phyloP scores from a whole-genome alignment of 2,113 vertebrate species.

The Pelodiscus sinensis region DNA sequence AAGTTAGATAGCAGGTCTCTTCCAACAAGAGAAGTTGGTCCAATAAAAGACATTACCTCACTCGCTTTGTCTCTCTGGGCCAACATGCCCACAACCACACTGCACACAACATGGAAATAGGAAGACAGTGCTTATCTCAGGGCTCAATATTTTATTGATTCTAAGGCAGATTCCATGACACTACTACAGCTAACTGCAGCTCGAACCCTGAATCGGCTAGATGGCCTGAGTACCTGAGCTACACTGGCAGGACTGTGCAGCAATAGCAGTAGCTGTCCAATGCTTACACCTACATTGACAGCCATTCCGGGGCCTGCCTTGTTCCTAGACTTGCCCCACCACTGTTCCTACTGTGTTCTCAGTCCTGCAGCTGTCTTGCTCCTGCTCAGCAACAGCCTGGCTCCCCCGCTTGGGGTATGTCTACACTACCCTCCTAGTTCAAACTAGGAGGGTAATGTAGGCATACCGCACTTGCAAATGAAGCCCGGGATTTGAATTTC shows the following conservation, averaged over 20 bases:
- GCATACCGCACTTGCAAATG: too few relatives aligned
- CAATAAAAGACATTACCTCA: background rate
- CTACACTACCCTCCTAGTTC: too few relatives aligned
- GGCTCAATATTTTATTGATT: background rate
- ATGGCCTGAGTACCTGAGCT: background rate
- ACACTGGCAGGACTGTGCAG: background rate
- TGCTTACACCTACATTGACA: background rate
- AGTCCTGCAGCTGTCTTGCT: too few relatives aligned
- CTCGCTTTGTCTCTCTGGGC: background rate
- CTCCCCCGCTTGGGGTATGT: background rate
- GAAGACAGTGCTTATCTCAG: background rate
- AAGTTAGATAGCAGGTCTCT: background rate
- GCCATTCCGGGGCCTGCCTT: background rate
- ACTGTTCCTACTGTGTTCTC: too few relatives aligned
- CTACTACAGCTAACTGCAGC: background rate
- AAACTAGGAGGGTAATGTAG: too few relatives aligned
- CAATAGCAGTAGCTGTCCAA: background rate
- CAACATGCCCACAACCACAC: background rate
- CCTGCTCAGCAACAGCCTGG: background rate
- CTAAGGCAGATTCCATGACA: background rate
- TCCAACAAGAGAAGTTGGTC: background rate
- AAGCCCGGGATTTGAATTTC: too few relatives aligned
- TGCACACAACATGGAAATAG: background rate
- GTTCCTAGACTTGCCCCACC: background rate
- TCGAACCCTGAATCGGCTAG: background rate